Base-by-base conservation (phyloP, 2,113 vertebrate genomes). In the Forbesichthys papilliferus region DNA sequence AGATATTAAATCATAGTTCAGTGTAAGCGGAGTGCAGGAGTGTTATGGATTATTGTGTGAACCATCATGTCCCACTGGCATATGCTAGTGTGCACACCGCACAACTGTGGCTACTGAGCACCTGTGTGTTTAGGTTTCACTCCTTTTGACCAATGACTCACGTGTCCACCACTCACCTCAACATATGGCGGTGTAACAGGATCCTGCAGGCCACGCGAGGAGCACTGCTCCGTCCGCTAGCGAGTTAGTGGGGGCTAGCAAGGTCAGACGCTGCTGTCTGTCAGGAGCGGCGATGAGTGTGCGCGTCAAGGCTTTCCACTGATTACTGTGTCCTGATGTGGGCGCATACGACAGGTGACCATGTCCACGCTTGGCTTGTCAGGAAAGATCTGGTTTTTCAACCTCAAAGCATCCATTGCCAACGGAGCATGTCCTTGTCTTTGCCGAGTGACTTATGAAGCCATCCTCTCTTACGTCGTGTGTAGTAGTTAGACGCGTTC, bases 371-470 rank as follows among this genome's bases (percentile, higher is more conserved):
- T 71, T 7, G 10, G 8, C 62, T 67, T 55, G 71, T 63, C 74
- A 55, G 48, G 55, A 56, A 66, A 68, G 56, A 64, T 73, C 53
- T 76, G 2, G 9, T 51, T 78, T 68, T 62, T 69, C 61, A 73
- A 65, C 75, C 67, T 59, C 49, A 16, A 58, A 55, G 42, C 18
- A 74, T 77, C 69, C 48, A 34, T 69, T 63, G 46, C 70, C 20
- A 48, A 33, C 55, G 49, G 1, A n/a, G 18, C 2, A 11, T 16
- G 55, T 66, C 77, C 77, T 80, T 75, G 72, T 69, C 75, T 74
- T 49, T 82, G 77, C 75, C 61, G 11, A 59, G 57, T 77, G 80
- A 84, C 79, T 84, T 77, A 74, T 54, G 49, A 59, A 66, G 75
- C 20, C 11, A 36, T 58, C 59, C 51, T 53, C 33, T 36, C 69